These are phyloP conservation scores for Sesia bembeciformis DNA, from an alignment of 2,888 invertebrate genomes.

Conservation along the genomic window DNA sequence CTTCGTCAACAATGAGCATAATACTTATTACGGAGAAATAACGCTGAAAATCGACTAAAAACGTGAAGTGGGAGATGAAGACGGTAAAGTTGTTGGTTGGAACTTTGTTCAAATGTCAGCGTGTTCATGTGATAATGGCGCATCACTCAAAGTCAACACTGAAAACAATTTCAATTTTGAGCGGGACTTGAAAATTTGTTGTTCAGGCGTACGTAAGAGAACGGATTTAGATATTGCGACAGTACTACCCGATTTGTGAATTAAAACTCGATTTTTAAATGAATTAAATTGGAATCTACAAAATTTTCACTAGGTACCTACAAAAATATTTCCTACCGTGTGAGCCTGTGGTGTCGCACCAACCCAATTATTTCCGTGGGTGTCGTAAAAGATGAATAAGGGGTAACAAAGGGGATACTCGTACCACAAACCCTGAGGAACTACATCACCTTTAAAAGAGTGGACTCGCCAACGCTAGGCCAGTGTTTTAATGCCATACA, in stretches of 20 bases:
- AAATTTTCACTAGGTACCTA: no score
- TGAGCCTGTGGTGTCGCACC: no score
- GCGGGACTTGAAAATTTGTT: conserved; percentile 4
- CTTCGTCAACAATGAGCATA: background rate
- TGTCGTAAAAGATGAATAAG: no score
- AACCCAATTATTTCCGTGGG: no score
- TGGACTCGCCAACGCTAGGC: no score
- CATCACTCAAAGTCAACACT: conserved; percentile 7
- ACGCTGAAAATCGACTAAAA: background rate
- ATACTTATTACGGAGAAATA: background rate
- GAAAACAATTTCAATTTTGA: conserved; percentile 6
- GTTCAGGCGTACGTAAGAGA: background rate
- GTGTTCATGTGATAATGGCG: conserved; percentile 3
- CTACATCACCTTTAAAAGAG: no score
- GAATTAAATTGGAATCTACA: background rate
- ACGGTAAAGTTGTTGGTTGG: background rate
- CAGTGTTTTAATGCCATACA: no score
- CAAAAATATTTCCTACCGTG: no score
- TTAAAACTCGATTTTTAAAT: background rate
- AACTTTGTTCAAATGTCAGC: conserved; percentile 1
- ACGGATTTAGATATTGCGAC: background rate
- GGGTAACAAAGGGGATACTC: no score
- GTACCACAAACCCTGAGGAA: no score
- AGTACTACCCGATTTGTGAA: background rate
- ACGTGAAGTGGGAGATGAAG: background rate